phyloP scores from a whole-genome alignment of 1,140 invertebrate genomes.

The Pachyrhynchus sulphureomaculatus region DNA sequence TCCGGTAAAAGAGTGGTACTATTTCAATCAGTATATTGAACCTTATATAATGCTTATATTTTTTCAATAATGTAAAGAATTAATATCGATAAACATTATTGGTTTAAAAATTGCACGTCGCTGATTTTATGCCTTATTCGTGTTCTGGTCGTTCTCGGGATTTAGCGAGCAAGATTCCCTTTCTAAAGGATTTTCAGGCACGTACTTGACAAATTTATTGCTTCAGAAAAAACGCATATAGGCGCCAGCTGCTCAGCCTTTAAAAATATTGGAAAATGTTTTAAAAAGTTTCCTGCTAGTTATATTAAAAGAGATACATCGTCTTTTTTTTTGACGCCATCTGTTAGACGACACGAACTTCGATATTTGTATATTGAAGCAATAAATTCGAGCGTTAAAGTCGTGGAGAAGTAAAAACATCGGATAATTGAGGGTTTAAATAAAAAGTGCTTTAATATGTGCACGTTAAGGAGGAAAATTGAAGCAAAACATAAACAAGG shows the following conservation, averaged over 20 bases:
- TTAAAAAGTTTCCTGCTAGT: slow-evolving; percentile 27
- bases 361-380: slow-evolving; percentile 17
- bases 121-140: slow-evolving; percentile 15
- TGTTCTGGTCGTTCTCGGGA: slow-evolving; percentile 18
- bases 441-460: not conserved
- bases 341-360: slow-evolving; percentile 20
- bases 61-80: too few relatives aligned
- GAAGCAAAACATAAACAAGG: too few relatives aligned
- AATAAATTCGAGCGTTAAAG: slow-evolving; percentile 15
- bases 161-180: slow-evolving; percentile 19
- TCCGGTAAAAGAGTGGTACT: too few relatives aligned
- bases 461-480: too few relatives aligned
- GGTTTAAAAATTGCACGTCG: not conserved
- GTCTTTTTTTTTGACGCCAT: slow-evolving; percentile 20
- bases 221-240: slow-evolving; percentile 14
- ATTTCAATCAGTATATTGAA: too few relatives aligned
- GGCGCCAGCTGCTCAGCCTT: slow-evolving; percentile 23
- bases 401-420: not conserved
- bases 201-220: slow-evolving; percentile 32
- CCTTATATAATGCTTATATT: too few relatives aligned
- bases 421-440: not conserved
- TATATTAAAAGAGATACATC: slow-evolving; percentile 30
- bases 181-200: slow-evolving; percentile 30
- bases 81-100: too few relatives aligned
- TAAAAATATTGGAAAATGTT: slow-evolving; percentile 32